Conservation (phyloP, 2,797 vertebrate species). For the Spheniscus humboldti region DNA sequence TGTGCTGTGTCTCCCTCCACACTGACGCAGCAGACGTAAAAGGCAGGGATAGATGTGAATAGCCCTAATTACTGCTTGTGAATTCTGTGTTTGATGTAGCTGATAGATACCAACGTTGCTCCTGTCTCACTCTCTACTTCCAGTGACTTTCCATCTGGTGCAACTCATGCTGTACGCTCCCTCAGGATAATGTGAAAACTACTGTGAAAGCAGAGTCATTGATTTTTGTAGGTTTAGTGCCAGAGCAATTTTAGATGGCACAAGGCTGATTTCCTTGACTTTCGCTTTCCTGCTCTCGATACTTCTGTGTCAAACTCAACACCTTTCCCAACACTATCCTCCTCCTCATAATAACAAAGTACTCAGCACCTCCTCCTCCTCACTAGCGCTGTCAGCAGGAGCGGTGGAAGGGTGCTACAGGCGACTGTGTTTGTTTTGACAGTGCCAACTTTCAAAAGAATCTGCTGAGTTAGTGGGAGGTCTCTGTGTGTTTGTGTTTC, state of each 20-base stretch:
- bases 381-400: conserved; percentile 64
- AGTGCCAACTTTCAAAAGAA: conserved; percentile 62
- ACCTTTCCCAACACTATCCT: conserved; percentile 63
- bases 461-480: conserved; percentile 44
- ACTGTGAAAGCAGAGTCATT: conserved; percentile 52
- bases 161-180: conserved; percentile 6
- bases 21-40: neutral
- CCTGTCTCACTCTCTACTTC: neutral
- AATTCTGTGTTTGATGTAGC: neutral
- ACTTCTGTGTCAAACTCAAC: conserved; percentile 66
- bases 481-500: conserved; percentile 26
- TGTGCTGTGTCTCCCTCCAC: neutral
- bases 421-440: conserved; percentile 62
- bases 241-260: conserved; percentile 57
- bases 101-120: conserved; percentile 4
- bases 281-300: conserved; percentile 53
- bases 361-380: conserved; percentile 65
- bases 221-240: conserved; percentile 53
- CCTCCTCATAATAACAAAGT: conserved; percentile 68
- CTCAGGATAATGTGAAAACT: conserved; percentile 53
- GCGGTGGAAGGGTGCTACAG: conserved; percentile 50
- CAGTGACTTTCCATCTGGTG: conserved; percentile 60
- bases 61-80: conserved; percentile 16
- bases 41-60: neutral
- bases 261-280: conserved; percentile 63